These are phyloP conservation scores for Pseudorhiza aurosa DNA, from an alignment of 30 jellyfish, hydroid and myxozoan species.

Conservation along the genomic window DNA sequence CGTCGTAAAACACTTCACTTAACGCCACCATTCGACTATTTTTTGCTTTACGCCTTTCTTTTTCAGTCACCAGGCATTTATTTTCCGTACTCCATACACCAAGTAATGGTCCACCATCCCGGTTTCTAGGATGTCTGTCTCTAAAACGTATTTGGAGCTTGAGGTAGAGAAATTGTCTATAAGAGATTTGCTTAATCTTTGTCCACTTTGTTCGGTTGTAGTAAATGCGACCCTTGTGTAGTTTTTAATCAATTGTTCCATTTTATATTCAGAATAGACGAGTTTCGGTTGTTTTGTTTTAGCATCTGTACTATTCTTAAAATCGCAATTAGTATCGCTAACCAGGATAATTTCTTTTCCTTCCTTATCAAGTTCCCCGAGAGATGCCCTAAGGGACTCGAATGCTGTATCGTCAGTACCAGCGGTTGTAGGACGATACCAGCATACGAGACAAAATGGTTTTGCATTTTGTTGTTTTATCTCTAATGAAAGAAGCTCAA, in stretches of 20 bases:
- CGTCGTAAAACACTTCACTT: not conserved
- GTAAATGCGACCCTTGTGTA: conserved; percentile 17
- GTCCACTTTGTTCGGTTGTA: not conserved
- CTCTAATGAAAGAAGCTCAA: conserved; percentile 13
- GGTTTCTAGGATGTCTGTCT: conserved; percentile 1
- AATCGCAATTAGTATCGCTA: conserved; percentile 40
- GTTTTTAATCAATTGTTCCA: not conserved
- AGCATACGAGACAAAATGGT: conserved; percentile 10
- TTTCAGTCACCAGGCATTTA: conserved; percentile 8
- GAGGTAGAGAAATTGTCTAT: conserved; percentile 28
- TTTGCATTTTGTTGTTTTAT: conserved; percentile 5
- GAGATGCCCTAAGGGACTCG: not conserved
- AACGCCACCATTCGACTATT: not conserved
- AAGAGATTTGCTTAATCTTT: not conserved
- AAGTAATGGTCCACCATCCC: conserved; percentile 41
- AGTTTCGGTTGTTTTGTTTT: conserved; percentile 1
- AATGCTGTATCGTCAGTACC: conserved; percentile 20
- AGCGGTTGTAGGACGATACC: conserved; percentile 28
- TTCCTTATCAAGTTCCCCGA: not conserved
- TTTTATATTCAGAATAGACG: not conserved
- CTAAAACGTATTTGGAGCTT: not conserved
- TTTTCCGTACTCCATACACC: conserved; percentile 31
- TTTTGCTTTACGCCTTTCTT: not conserved
- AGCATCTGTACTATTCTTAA: not conserved
- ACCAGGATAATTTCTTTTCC: conserved; percentile 29